Evolutionary conservation across 2,888 invertebrate species (phyloP), one percentile per base, ranked within the genome.

Genomic region (Ennomos fuscantarius): DNA sequence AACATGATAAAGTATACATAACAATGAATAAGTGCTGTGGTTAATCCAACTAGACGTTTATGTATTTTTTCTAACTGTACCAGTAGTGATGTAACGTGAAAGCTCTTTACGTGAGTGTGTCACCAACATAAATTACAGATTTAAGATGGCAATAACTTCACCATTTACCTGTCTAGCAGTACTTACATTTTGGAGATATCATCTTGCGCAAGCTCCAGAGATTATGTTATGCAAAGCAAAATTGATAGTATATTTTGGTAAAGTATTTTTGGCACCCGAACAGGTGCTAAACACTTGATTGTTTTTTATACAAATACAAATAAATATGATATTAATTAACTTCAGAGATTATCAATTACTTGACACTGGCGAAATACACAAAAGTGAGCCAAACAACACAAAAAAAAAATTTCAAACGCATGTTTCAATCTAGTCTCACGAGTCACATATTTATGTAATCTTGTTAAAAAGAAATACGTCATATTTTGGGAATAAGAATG

Each of bases 51-150:
- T 37, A 42, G 58, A 59, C 53, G 35, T 59, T 59, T 54, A 59
- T 59, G 53, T 49, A 41, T 59, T 50, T 59, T 54, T 59, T 50
- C 49, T 58, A 58, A 58, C 58, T 31, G 53, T 58, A 43, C 52
- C 33, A 31, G 34, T 41, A 40, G 41, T 50, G 53, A 49, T 49
- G 53, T 44, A 59, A 58, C 34, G 11, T 35, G 52, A 48, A 44
- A 53, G 48, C 58, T 49, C 49, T 43, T 48, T 58, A 49, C 53
- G 40, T 49, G 12, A 52, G 52, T 43, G 46, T 52, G 53, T 49
- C 58, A 49, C 49, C 15, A 12, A 59, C 57, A 59, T 59, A 59
- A 59, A 54, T 59, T 32, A 59, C 49, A 36, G 53, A 50, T 54
- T 58, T 59, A 59, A 59, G 48, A 53, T 49, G 53, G 32, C 48